phyloP scores from a whole-genome alignment of 2,888 invertebrate genomes.

The Orgyia antiqua region DNA sequence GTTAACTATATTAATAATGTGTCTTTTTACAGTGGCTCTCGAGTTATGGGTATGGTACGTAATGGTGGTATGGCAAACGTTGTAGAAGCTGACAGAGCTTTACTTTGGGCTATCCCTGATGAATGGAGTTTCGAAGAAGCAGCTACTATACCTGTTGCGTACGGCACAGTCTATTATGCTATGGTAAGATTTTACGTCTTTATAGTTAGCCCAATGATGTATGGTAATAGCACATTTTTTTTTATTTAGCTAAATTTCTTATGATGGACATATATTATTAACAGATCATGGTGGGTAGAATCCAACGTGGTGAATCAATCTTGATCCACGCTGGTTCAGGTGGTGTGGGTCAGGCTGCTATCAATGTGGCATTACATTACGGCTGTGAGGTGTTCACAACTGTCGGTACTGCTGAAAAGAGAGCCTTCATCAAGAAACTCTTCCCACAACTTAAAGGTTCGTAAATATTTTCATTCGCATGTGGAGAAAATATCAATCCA shows the following conservation, averaged over 20 bases:
- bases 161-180: slow-evolving; percentile 81
- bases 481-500: too few species aligned
- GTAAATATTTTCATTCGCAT: too few species aligned
- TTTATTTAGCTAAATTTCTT: too few species aligned
- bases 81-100: slow-evolving; percentile 73
- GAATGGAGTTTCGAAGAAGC: slow-evolving; percentile 86
- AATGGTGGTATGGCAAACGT: slow-evolving; percentile 79
- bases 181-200: slow-evolving; percentile 50
- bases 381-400: slow-evolving; percentile 96
- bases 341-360: slow-evolving; percentile 98
- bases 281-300: slow-evolving; percentile 81
- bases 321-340: slow-evolving; percentile 97
- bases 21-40: slow-evolving; percentile 64
- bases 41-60: slow-evolving; percentile 82
- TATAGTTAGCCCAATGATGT: too few species aligned
- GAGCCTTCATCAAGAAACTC: slow-evolving; percentile 90
- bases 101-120: slow-evolving; percentile 84
- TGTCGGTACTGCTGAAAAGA: slow-evolving; percentile 92
- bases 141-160: slow-evolving; percentile 89
- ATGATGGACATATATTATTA: too few species aligned
- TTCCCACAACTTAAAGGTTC: slow-evolving; percentile 87
- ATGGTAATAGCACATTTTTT: too few species aligned
- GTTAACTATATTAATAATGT: too few species aligned
- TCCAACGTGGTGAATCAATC: slow-evolving; percentile 89
- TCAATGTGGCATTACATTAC: slow-evolving; percentile 92